phyloP scores from a whole-genome alignment of 2,113 vertebrate genomes.

The Hyperoodon ampullatus region DNA sequence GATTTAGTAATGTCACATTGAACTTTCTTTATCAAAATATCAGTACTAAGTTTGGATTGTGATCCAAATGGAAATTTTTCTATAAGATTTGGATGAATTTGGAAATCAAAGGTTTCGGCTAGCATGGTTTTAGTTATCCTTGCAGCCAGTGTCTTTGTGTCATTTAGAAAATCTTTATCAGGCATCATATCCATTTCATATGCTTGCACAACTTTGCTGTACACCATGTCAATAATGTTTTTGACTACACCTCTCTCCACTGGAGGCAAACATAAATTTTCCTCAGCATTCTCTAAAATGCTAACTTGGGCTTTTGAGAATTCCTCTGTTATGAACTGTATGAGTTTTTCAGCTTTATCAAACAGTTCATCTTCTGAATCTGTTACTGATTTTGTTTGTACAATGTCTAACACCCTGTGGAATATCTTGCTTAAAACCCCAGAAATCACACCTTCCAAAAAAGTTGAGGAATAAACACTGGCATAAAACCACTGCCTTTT shows the following conservation, averaged over 20 bases:
- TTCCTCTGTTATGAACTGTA: slow-evolving; percentile 63
- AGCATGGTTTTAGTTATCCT: slow-evolving; percentile 61
- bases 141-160: slow-evolving; percentile 58
- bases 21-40: slow-evolving; percentile 59
- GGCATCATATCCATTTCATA: slow-evolving; percentile 55
- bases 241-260: slow-evolving; percentile 28
- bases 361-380: slow-evolving; percentile 63
- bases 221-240: slow-evolving; percentile 50
- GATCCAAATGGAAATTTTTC: slow-evolving; percentile 48
- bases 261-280: slow-evolving; percentile 42
- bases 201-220: slow-evolving; percentile 66
- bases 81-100: slow-evolving; percentile 61
- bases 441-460: slow-evolving; percentile 76
- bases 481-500: neutral
- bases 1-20: slow-evolving; percentile 61
- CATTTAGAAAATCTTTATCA: slow-evolving; percentile 60
- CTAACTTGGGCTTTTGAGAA: slow-evolving; percentile 65
- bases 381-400: slow-evolving; percentile 47
- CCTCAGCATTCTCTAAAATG: slow-evolving; percentile 62
- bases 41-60: slow-evolving; percentile 59
- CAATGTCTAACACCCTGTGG: slow-evolving; percentile 65
- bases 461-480: slow-evolving; percentile 63
- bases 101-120: slow-evolving; percentile 67
- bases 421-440: slow-evolving; percentile 76
- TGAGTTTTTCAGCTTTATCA: slow-evolving; percentile 67